phyloP scores from a whole-genome alignment of 2,797 vertebrate genomes.

The Anguilla megastoma region DNA sequence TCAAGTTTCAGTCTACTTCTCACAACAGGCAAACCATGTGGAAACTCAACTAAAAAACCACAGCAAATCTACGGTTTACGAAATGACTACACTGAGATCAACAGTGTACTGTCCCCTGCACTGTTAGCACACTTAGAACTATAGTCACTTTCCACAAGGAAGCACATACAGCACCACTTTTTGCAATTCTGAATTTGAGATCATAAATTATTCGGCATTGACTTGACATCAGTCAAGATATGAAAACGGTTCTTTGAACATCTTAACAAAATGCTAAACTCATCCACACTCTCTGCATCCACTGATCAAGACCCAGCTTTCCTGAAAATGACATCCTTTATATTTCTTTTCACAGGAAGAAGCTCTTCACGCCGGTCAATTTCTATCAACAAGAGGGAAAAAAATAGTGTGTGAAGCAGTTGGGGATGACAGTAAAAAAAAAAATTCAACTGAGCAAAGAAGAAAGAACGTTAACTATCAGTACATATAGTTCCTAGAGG shows the following conservation, averaged over 20 bases:
- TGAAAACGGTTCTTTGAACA: not conserved
- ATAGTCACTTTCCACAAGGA: not conserved
- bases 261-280: not conserved
- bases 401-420: not conserved
- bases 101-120: not conserved
- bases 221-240: not conserved
- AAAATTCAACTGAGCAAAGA: not conserved
- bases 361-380: not conserved
- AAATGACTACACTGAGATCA: not conserved
- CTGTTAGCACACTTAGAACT: not conserved
- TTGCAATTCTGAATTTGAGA: not conserved
- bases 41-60: not conserved
- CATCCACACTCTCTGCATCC: not conserved
- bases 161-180: not conserved
- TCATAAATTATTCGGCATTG: not conserved
- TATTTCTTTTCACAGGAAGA: not conserved
- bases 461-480: not conserved
- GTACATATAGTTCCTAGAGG: not conserved
- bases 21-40: not conserved
- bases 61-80: not conserved
- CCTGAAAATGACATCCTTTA: not conserved
- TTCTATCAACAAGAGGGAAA: not conserved
- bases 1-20: not conserved
- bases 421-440: not conserved
- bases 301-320: not conserved